phyloP scores from a whole-genome alignment of 2,888 invertebrate genomes.

The Plutella xylostella region DNA sequence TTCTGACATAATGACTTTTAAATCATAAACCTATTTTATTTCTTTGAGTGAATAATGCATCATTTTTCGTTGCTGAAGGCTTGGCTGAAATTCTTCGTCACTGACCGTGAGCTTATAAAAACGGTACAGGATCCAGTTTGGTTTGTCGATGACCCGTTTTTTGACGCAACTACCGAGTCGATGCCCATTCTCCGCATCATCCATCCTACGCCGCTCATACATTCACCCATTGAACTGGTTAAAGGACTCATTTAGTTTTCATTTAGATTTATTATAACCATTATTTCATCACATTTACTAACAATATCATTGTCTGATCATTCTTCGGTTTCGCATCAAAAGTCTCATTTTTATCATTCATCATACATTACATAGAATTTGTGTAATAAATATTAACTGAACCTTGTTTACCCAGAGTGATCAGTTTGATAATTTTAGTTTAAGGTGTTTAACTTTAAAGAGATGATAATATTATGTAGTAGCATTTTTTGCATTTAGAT shows the following conservation, averaged over 20 bases:
- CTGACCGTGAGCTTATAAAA: conserved; percentile 62
- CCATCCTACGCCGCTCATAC: conserved; percentile 37
- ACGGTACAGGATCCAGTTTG: conserved; percentile 60
- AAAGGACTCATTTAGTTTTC: conserved; percentile 43
- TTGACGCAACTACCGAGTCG: conserved; percentile 46
- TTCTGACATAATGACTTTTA: no score
- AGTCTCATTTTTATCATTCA: background rate
- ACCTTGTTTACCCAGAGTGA: background rate
- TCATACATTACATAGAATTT: no score
- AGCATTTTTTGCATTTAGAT: background rate
- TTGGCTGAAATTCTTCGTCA: conserved; percentile 70
- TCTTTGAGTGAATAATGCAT: no score
- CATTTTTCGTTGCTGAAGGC: conserved; percentile 63
- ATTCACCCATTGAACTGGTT: conserved; percentile 59
- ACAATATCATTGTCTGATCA: background rate
- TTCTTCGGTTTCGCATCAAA: background rate
- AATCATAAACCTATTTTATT: no score
- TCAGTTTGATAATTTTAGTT: background rate
- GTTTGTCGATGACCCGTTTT: conserved; percentile 49
- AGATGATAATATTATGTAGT: background rate
- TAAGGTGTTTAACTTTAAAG: background rate
- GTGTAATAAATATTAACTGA: no score
- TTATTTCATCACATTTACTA: conserved; percentile 4
- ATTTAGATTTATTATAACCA: conserved; percentile 6
- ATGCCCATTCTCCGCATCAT: conserved; percentile 42